Percentiles rank a stretch among this genome's conserved stretches.
Evolutionary conservation across 2,797 vertebrate species (phyloP).

Genomic region (Intellagama lesueurii): DNA sequence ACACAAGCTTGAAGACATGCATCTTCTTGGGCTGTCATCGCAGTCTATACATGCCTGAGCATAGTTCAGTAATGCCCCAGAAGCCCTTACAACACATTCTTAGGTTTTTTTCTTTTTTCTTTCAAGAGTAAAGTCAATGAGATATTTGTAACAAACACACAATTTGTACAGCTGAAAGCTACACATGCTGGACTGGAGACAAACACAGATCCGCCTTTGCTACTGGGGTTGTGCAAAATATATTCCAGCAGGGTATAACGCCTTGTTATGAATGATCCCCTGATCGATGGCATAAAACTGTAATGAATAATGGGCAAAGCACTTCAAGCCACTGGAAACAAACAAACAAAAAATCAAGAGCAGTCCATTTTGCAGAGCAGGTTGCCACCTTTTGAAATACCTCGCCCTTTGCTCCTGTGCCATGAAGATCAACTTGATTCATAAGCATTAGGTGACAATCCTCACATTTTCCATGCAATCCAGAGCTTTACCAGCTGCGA

Average conservation of each 20-base stretch:
- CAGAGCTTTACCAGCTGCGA: background rate
- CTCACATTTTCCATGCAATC: background rate
- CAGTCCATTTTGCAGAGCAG: background rate
- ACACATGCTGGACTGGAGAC: background rate
- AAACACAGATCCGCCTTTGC: background rate
- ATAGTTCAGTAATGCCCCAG: background rate
- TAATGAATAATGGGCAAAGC: conserved; percentile 61
- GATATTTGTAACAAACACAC: background rate
- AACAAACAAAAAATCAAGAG: conserved; percentile 18
- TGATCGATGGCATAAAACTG: conserved; percentile 57
- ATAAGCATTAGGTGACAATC: background rate
- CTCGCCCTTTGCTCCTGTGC: background rate
- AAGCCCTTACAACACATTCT: conserved; percentile 18
- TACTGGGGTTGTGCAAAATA: background rate
- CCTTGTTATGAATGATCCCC: conserved; percentile 51
- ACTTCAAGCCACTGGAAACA: conserved; percentile 57
- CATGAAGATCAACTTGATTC: background rate
- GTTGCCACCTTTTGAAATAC: too few species aligned
- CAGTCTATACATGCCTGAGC: background rate
- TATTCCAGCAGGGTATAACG: background rate
- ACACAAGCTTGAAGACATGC: background rate
- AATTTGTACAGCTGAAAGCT: conserved; percentile 1
- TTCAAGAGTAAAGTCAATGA: background rate
- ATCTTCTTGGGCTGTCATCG: background rate
- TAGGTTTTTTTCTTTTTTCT: too few species aligned